Percentiles rank a stretch among this genome's conserved stretches.
Evolutionary conservation across 2,888 invertebrate species (phyloP).

Genomic region (Tyria jacobaeae): DNA sequence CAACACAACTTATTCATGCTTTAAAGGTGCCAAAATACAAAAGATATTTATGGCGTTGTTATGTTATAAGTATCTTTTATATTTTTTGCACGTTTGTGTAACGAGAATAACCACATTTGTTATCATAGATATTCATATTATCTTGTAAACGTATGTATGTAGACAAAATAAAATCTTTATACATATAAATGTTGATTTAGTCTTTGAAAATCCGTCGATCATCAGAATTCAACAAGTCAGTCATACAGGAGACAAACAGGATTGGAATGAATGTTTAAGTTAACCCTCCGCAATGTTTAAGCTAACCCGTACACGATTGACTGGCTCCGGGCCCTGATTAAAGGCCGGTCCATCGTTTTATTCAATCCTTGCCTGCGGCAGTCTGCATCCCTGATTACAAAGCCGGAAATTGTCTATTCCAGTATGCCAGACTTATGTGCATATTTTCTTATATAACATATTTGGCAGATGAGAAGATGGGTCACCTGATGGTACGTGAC

Average conservation of each 20-base stretch:
- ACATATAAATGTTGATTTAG: constrained; percentile 1
- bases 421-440: constrained; percentile 7
- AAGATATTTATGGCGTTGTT: too few relatives aligned
- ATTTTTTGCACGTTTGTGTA: too few relatives aligned
- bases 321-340: constrained; percentile 31
- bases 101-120: too few relatives aligned
- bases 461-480: too few relatives aligned
- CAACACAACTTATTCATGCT: too few relatives aligned
- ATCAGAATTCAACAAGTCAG: constrained; percentile 7
- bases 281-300: constrained; percentile 23
- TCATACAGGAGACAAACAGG: constrained; percentile 37
- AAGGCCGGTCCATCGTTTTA: constrained; percentile 37
- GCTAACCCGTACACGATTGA: constrained; percentile 26
- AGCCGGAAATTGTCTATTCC: constrained; percentile 18
- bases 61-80: too few relatives aligned
- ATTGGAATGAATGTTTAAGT: constrained; percentile 30
- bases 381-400: constrained; percentile 36
- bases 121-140: too few relatives aligned
- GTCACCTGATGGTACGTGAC: too few relatives aligned
- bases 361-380: constrained; percentile 32
- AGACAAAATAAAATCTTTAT: too few relatives aligned
- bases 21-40: too few relatives aligned
- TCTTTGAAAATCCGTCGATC: constrained; percentile 4
- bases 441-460: too few relatives aligned
- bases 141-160: too few relatives aligned